These are phyloP conservation scores for Fregata magnificens DNA, from an alignment of 2,113 vertebrate species.

Conservation along the genomic window DNA sequence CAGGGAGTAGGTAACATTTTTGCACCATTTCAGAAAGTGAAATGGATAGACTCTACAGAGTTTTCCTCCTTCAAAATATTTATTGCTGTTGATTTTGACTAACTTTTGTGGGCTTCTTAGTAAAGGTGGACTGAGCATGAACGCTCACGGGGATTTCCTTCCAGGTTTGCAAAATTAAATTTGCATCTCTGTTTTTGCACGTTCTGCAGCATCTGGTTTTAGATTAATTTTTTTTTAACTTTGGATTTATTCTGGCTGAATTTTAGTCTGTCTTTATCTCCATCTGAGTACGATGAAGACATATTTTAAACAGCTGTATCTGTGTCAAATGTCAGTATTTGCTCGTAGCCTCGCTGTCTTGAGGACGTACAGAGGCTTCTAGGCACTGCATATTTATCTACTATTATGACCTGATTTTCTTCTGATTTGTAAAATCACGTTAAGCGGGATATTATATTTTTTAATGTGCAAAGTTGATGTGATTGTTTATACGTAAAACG, in stretches of 20 bases:
- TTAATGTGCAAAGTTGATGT: neutral
- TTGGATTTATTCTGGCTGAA: constrained; percentile 40
- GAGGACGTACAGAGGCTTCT: constrained; percentile 48
- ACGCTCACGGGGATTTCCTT: neutral
- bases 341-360: constrained; percentile 58
- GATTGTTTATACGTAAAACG: neutral
- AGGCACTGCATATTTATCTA: constrained; percentile 34
- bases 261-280: constrained; percentile 54
- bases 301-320: constrained; percentile 74
- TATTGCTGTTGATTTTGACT: constrained; percentile 13
- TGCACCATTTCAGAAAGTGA: constrained; percentile 76
- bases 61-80: constrained; percentile 60
- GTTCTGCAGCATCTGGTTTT: constrained; percentile 54
- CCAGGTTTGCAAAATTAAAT: neutral
- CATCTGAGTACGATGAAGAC: constrained; percentile 73
- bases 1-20: constrained; percentile 81
- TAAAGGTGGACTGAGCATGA: neutral
- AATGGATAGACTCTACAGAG: constrained; percentile 65
- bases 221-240: constrained; percentile 20
- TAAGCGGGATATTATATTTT: neutral
- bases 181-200: constrained; percentile 30
- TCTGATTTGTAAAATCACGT: neutral
- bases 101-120: neutral
- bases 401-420: constrained; percentile 30
- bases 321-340: constrained; percentile 69